Conservation (phyloP, 1,140 invertebrate genomes). For the Planococcus citri region DNA sequence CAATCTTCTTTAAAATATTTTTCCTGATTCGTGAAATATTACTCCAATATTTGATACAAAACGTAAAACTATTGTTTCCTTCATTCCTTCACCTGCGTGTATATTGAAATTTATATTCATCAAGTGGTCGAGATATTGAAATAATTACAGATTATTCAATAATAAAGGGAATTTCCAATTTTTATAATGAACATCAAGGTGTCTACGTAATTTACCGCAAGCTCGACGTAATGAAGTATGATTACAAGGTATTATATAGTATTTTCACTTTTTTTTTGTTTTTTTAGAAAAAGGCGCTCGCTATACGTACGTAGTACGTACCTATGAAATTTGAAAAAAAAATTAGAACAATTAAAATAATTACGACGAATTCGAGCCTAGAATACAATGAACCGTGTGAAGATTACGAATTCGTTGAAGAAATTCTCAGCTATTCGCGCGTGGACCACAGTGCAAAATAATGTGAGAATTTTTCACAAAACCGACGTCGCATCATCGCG, state of each 20-base stretch:
- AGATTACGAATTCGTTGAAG: neutral
- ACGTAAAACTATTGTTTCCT: too few species aligned
- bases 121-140: too few species aligned
- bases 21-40: too few species aligned
- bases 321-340: neutral
- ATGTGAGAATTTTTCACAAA: too few species aligned
- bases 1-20: too few species aligned
- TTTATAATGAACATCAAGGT: neutral
- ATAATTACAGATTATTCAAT: neutral
- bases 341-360: constrained; percentile 1
- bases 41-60: too few species aligned
- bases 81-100: too few species aligned
- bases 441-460: too few species aligned
- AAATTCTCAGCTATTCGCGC: too few species aligned
- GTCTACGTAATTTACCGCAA: neutral
- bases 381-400: neutral
- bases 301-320: neutral
- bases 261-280: neutral
- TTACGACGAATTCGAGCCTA: neutral
- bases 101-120: too few species aligned
- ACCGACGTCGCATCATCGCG: too few species aligned
- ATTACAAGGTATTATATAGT: neutral
- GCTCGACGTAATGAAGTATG: neutral
- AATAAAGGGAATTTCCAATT: neutral
- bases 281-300: neutral